A percentile compares a stretch with the other conserved stretches of the same genome.
Evolutionary conservation across 2,888 invertebrate genomes (phyloP).

Genomic region (Eurytoma adleriae): DNA sequence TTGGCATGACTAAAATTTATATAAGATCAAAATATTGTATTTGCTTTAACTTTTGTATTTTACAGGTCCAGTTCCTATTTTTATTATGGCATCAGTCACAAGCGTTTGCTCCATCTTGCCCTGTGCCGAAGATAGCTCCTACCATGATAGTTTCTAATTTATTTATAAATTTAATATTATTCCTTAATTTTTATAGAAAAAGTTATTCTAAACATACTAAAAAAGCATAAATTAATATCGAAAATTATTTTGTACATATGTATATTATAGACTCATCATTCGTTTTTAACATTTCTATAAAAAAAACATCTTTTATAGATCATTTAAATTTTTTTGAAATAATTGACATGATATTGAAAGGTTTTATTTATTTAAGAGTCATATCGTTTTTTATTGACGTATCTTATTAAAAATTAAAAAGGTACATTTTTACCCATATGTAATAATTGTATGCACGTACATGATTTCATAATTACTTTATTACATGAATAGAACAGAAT

Average conservation of each 20-base stretch:
- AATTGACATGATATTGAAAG: background rate
- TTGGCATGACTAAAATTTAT: background rate
- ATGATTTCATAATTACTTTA: too few species aligned
- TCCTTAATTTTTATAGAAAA: constrained; percentile 81
- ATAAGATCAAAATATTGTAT: background rate
- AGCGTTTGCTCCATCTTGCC: constrained; percentile 78
- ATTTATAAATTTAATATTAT: constrained; percentile 81
- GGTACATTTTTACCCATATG: too few species aligned
- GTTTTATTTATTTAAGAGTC: too few species aligned
- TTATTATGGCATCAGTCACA: constrained; percentile 78
- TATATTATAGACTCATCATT: constrained; percentile 33
- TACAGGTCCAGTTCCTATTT: constrained; percentile 81
- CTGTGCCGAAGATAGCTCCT: constrained; percentile 76
- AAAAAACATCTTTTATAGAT: background rate
- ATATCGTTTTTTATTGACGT: too few species aligned
- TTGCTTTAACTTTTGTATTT: constrained; percentile 60
- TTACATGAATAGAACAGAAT: too few species aligned
- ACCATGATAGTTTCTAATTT: constrained; percentile 80
- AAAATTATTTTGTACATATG: constrained; percentile 52
- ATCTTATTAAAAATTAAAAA: too few species aligned
- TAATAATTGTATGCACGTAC: too few species aligned
- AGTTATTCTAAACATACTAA: constrained; percentile 74
- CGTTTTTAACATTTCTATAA: background rate
- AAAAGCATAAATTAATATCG: constrained; percentile 12
- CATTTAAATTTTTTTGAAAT: constrained; percentile 3